A percentile compares a stretch with the other conserved stretches of the same genome.
Evolutionary conservation across 2,888 invertebrate genomes (phyloP).

Genomic region (Caenorhabditis afra): DNA sequence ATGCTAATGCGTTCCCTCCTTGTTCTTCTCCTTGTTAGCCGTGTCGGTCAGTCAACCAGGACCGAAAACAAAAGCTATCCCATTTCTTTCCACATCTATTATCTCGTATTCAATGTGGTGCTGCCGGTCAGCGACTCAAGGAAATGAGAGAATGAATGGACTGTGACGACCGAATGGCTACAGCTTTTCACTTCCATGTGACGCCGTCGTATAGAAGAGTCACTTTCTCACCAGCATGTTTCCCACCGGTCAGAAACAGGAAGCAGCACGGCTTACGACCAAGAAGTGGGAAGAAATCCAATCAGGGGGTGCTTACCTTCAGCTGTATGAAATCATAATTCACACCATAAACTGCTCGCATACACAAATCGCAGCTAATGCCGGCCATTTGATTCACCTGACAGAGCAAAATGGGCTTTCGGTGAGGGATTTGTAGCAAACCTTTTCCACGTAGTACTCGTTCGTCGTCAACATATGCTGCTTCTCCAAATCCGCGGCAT

Average conservation of each 20-base stretch:
- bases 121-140: conserved; percentile 43
- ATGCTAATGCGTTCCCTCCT: conserved; percentile 12
- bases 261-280: conserved; percentile 4
- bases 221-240: conserved; percentile 1
- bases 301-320: conserved; percentile 62
- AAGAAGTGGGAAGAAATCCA: conserved; percentile 24
- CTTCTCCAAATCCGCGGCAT: conserved; percentile 27
- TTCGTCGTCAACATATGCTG: conserved; percentile 46
- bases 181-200: conserved; percentile 1
- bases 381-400: conserved; percentile 68
- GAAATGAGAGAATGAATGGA: conserved; percentile 14
- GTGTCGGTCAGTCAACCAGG: conserved; percentile 31
- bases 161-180: conserved; percentile 8
- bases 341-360: conserved; percentile 70
- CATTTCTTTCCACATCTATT: conserved; percentile 38
- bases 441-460: conserved; percentile 59
- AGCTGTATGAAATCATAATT: conserved; percentile 71
- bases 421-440: conserved; percentile 18
- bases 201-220: conserved; percentile 25
- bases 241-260: conserved; percentile 26
- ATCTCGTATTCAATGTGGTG: conserved; percentile 31
- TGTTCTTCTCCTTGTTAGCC: neutral
- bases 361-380: conserved; percentile 71
- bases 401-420: conserved; percentile 15
- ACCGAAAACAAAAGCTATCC: conserved; percentile 45